Base-by-base conservation (phyloP, 2,797 vertebrate genomes). In the Acanthornis magna region DNA sequence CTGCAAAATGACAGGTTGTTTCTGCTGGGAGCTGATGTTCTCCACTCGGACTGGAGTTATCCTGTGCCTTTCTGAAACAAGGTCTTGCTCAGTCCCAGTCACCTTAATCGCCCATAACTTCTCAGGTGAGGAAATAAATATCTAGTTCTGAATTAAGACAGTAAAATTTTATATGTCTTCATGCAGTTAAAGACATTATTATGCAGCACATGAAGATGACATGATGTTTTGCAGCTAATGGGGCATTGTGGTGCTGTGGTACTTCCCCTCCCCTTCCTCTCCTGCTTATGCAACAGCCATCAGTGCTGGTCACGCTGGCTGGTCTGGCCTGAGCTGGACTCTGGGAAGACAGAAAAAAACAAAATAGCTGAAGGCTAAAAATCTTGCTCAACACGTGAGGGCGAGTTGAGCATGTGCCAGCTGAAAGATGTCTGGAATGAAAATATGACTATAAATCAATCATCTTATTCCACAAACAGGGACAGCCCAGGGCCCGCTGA, bases 71-170 rank as follows among this genome's bases (percentile, higher is more conserved):
- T 48, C 43, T 34, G 25, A 83, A 80, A 66, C 29, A 43, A 65
- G 8, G 18, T 54, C 86, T 45, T 55, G 19, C 36, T 72, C 27
- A 71, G 32, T 11, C 17, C 57, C 38, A 43, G 27, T 26, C 22
- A 43, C 9, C 34, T 47, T 13, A 67, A 51, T 57, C 0, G 0
- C 2, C 50, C 1, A 0, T 25, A 85, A 30, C 22, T 72, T 61
- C 30, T 61, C 40, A 77, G 47, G 10, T 48, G 47, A 62, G 21
- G 47, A 72, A 93, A 83, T 42, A 57, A 65, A 55, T 8, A 13
- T 15, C 43, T 61, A 63, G 30, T 38, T 74, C 61, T 72, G 32
- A 94, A 53, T 51, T 54, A 50, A 70, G 36, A 60, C 34, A 40
- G 18, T n/a, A 60, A 27, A 6, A 19, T 18, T 61, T 40, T 40